Evolutionary conservation across 2,888 invertebrate genomes (phyloP), one percentile per base, ranked within the genome.

Genomic region (Microctonus hyperodae): DNA sequence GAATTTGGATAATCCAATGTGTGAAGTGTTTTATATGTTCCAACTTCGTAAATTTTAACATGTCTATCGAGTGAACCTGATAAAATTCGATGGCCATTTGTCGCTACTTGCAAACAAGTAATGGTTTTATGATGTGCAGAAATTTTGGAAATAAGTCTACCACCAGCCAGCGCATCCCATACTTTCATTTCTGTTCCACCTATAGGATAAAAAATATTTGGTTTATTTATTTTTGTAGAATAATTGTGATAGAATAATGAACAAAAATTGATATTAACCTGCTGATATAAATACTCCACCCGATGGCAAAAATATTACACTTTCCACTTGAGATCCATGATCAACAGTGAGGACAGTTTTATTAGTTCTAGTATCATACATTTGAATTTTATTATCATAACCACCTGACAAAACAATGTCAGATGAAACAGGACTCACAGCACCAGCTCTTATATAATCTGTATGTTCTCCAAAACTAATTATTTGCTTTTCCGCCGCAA

Each of bases 71-170:
- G 86, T 2, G 96, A 95, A 0, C 93, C 95, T 0, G 97, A 96
- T 75, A 98, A 84, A 22, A 98, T 86, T 77, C 95, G 88, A 72
- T 90, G 92, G 25, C 93, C 92, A 78, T 93, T 90, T 51, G 92
- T 92, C 25, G 94, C 94, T 69, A 97, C 88, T 72, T 90, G 87
- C 58, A 98, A 83, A 72, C 93, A 92, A 0, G 97, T 98, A 0
- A 98, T 91, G 0, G 97, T 96, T 87, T 98, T 98, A 84, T 97
- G 96, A 85, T 99, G 98, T 75, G 95, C 93, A 1, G 92, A 92
- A 71, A 98, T 89, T 76, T 90, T 91, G 1, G 94, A 91, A 25
- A 98, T 83, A 64, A 95, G 85, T 81, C 92, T 91, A 10, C 97
- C 97, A 31, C 96, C 95, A 72, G 93, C 90, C 60, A 96, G 88